phyloP scores from a whole-genome alignment of 2,113 vertebrate species.

The Nymphicus hollandicus region DNA sequence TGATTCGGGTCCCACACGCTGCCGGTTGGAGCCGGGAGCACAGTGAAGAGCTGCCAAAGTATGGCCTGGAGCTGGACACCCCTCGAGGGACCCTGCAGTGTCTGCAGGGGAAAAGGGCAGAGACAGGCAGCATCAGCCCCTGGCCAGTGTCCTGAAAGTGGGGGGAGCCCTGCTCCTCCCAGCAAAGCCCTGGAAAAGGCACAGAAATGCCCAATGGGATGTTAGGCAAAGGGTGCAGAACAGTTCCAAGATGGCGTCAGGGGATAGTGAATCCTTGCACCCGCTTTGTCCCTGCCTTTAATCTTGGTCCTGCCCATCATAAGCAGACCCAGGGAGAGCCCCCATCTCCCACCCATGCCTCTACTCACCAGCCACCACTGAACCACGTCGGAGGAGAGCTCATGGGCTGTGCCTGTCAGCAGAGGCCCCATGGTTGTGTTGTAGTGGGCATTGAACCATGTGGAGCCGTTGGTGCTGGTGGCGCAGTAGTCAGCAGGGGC shows the following conservation, averaged over 20 bases:
- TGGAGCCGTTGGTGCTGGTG: neutral
- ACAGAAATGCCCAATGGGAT: neutral
- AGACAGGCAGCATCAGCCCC: neutral
- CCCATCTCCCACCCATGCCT: accelerated
- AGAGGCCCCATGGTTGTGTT: conserved; percentile 61
- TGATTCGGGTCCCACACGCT: accelerated
- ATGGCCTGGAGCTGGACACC: neutral
- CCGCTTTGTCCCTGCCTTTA: neutral
- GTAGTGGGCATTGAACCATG: conserved; percentile 75
- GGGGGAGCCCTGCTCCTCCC: neutral
- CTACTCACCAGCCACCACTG: conserved; percentile 84
- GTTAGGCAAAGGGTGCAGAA: neutral
- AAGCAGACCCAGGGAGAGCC: neutral
- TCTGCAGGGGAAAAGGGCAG: neutral
- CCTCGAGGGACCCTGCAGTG: neutral
- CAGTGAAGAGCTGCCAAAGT: conserved; percentile 22
- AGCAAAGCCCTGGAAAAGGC: neutral
- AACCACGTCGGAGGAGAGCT: conserved; percentile 56
- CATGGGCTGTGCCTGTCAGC: neutral
- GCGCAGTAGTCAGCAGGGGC: conserved; percentile 29
- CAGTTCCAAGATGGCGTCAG: neutral
- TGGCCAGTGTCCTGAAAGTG: neutral
- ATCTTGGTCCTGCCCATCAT: neutral
- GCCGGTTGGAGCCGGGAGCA: neutral
- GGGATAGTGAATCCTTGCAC: neutral